These are phyloP conservation scores for Tetramorium bicarinatum DNA, from an alignment of 2,888 invertebrate genomes.

Conservation along the genomic window DNA sequence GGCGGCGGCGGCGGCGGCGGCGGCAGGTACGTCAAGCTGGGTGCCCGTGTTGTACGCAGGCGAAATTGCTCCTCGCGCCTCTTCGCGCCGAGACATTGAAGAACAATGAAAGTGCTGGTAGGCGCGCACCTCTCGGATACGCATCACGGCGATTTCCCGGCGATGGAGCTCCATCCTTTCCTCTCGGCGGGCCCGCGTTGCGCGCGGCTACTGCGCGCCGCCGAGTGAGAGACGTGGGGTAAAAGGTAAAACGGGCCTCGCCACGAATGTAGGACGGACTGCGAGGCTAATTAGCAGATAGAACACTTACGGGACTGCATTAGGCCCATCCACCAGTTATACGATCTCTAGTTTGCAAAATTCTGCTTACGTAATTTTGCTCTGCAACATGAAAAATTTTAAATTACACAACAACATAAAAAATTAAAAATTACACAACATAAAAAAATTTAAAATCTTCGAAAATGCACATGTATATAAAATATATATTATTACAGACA, in stretches of 20 bases:
- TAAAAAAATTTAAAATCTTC: background rate
- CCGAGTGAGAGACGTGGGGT: conserved; percentile 7
- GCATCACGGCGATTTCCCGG: conserved; percentile 48
- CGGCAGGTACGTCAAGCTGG: background rate
- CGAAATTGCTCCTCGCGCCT: conserved; percentile 64
- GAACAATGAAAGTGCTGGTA: conserved; percentile 84
- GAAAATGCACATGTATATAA: too few relatives aligned
- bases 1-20: too few relatives aligned
- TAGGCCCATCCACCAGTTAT: background rate
- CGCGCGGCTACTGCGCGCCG: background rate
- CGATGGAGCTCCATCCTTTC: conserved; percentile 41
- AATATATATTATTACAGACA: too few relatives aligned
- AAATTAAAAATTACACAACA: too few relatives aligned
- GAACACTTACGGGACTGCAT: background rate
- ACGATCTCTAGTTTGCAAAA: background rate
- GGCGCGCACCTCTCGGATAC: conserved; percentile 53
- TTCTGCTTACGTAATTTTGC: background rate
- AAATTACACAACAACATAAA: too few relatives aligned
- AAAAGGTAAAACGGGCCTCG: conserved; percentile 21
- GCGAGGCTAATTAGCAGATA: background rate
- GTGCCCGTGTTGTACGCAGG: conserved; percentile 22
- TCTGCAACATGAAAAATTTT: background rate
- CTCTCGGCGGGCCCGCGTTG: conserved; percentile 1
- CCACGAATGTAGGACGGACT: background rate
- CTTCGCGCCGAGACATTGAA: conserved; percentile 79